Evolutionary conservation across 2,888 invertebrate genomes (phyloP), one percentile per base, ranked within the genome.

Genomic region (Rotaria sp.): DNA sequence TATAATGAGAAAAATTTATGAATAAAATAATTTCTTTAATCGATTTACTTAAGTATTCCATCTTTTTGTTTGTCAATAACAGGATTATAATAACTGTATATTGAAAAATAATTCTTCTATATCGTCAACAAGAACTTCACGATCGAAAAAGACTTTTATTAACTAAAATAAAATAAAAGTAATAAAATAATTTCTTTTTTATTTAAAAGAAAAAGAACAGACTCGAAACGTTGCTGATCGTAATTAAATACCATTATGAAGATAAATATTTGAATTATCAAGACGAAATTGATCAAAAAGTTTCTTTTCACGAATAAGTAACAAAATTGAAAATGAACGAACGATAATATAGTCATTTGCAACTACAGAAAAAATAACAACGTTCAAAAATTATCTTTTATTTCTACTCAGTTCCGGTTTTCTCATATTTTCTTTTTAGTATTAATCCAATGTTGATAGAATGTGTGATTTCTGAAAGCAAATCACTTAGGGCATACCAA

Each of bases 331-430:
- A 91, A 97, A 96, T 85, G 96, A 94, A 35, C 97, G 94, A 45
- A 96, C 95, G 84, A 97, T 94, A 50, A 95, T 93, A 91, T 96
- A 96, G 90, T 97, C 97, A 91, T 96, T 96, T n/a, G 96, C 96
- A 95, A 91, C 52, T 90, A 89, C 85, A 87, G 59, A 87, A 87
- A 80, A 30, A 52, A 24, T n/a, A n/a, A n/a, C n/a, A n/a, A n/a
- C n/a, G n/a, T n/a, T n/a, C n/a, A n/a, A n/a, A n/a, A n/a, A n/a
- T n/a, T n/a, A n/a, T n/a, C n/a, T n/a, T n/a, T n/a, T n/a, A n/a
- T n/a, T n/a, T n/a, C n/a, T n/a, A n/a, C n/a, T n/a, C n/a, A n/a
- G n/a, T n/a, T n/a, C n/a, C n/a, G n/a, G n/a, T n/a, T n/a, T n/a
- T n/a, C n/a, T n/a, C n/a, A n/a, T n/a, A n/a, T n/a, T n/a, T n/a